Base-by-base conservation (phyloP, 2,888 invertebrate species). In the Drosophila borealis region DNA sequence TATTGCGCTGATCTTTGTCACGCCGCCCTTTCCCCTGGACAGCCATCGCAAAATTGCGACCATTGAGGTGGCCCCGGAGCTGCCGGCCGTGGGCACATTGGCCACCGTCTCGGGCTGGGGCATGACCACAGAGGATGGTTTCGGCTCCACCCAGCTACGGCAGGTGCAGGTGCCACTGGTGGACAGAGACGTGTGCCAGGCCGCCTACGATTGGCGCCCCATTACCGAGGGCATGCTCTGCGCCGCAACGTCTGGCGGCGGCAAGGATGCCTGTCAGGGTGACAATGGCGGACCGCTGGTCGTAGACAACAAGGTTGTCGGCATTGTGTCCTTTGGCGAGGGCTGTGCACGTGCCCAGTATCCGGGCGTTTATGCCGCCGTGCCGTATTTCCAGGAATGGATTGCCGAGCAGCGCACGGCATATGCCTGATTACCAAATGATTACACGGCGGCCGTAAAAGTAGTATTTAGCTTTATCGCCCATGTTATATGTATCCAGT, bases 1-100 rank as follows among this genome's bases (percentile, higher is more conserved):
- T 63, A 91, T 95, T 9, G 95, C 94, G 0, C 68, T 95, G 0
- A 36, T 91, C 10, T 71, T 89, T n/a, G 56, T 91, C 1, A 55
- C 64, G 0, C 64, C 78, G 0, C 71, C 81, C 0, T 53, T 91
- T 21, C 78, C 82, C 0, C 10, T 91, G 9, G 53, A 21, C 3
- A 71, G 74, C 13, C 36, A 70, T 6, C 49, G 46, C 0, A 70
- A 70, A 17, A 88, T 90, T 8, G 74, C 65, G 4, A 29, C 78
- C 3, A 77, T 90, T 55, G 51, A 57, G 3, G 19, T 90, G 69
- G 80, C 78, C 1, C 29, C 57, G 0, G 34, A 64, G 8, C 5
- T 57, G 5, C 86, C 91, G 0, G 11, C 21, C 0, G 56, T 53
- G 29, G 90, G 89, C 6, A 70, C 68, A 1, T 36, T 72, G 11